Evolutionary conservation across 2,113 vertebrate genomes (phyloP).

Genomic region (Notothenia rossii): DNA sequence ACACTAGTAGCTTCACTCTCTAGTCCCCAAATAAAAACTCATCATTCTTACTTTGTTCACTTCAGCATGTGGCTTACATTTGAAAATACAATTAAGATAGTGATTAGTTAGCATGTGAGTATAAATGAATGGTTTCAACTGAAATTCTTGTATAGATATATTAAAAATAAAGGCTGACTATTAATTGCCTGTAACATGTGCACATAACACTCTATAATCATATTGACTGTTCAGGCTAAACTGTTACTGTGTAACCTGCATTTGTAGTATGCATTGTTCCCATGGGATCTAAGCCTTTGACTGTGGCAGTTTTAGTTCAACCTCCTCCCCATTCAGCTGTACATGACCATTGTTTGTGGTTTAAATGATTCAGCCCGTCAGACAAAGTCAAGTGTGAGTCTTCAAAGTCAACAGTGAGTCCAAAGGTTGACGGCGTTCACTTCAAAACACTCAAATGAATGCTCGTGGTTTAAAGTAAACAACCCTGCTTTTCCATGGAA

Average conservation of each 20-base stretch:
- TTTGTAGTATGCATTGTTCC: slow-evolving; percentile 2
- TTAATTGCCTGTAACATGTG: background rate
- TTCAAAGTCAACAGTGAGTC: slow-evolving; percentile 27
- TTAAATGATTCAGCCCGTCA: slow-evolving; percentile 63
- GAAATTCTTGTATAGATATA: background rate
- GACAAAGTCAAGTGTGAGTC: slow-evolving; percentile 48
- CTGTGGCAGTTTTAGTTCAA: background rate
- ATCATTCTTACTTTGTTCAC: background rate
- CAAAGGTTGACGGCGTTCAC: background rate
- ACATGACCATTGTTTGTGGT: slow-evolving; percentile 63
- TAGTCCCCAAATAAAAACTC: background rate
- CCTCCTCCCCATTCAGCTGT: slow-evolving; percentile 1
- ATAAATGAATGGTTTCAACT: background rate
- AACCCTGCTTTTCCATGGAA: slow-evolving; percentile 7
- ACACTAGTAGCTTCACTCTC: slow-evolving; percentile 12
- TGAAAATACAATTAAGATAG: background rate
- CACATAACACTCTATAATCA: background rate
- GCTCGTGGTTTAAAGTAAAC: background rate
- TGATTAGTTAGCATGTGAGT: background rate
- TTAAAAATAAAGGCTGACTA: background rate
- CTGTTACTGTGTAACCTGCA: background rate
- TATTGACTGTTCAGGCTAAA: background rate
- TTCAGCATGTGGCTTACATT: background rate
- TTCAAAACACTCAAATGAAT: background rate
- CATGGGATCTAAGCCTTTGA: slow-evolving; percentile 32